A percentile compares a stretch with the other conserved stretches of the same genome.
phyloP scores from a whole-genome alignment of 1,140 invertebrate species.

The Pogonus chalceus region DNA sequence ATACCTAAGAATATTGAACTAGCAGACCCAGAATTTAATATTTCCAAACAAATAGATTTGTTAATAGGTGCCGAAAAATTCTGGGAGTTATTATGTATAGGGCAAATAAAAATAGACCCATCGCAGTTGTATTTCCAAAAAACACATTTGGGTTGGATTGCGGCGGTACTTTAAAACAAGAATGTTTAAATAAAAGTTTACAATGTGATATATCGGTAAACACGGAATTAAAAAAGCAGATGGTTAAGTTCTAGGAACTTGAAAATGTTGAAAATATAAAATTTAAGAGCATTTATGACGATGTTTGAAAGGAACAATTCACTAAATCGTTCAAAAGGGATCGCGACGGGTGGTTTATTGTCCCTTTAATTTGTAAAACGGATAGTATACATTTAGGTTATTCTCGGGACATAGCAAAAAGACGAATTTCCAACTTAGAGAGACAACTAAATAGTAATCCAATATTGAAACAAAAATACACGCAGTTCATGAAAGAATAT shows the following conservation, averaged over 20 bases:
- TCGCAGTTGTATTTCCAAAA: conserved; percentile 17
- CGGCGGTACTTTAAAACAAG: conserved; percentile 13
- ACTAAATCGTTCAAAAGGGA: conserved; percentile 17
- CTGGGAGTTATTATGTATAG: conserved; percentile 19
- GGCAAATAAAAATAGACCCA: conserved; percentile 10
- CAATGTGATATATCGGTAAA: neutral
- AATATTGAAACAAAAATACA: conserved; percentile 20
- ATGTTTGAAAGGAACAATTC: conserved; percentile 25
- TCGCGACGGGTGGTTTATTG: conserved; percentile 25
- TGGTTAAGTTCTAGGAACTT: conserved; percentile 24
- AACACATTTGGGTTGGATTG: conserved; percentile 25
- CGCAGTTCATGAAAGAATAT: conserved; percentile 32
- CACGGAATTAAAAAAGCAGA: conserved; percentile 14
- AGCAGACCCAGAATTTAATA: conserved; percentile 25
- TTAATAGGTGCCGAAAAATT: conserved; percentile 24
- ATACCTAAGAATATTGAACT: conserved; percentile 11
- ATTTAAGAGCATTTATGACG: conserved; percentile 19
- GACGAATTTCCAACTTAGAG: conserved; percentile 25
- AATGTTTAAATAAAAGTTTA: neutral
- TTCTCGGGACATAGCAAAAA: conserved; percentile 24
- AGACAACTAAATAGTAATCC: conserved; percentile 22
- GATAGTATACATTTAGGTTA: conserved; percentile 22
- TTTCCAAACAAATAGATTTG: conserved; percentile 22
- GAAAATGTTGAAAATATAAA: conserved; percentile 19
- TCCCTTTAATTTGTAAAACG: conserved; percentile 31